Evolutionary conservation across 1,140 invertebrate genomes (phyloP).

Genomic region (Aphaenogaster rudis): DNA sequence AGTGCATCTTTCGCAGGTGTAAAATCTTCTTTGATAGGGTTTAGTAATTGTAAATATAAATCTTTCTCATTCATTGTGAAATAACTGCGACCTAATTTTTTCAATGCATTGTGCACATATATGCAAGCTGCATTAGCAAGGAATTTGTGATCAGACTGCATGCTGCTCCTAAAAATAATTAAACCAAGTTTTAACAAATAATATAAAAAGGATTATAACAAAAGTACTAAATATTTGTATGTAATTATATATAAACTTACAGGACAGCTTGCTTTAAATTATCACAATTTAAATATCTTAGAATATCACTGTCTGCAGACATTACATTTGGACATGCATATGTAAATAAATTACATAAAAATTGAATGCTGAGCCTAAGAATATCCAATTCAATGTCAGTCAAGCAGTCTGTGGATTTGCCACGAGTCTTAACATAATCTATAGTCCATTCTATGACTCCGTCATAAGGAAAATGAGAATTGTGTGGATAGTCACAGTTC

Average conservation of each 20-base stretch:
- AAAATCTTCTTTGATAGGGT: slow-evolving; percentile 75
- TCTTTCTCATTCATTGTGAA: slow-evolving; percentile 67
- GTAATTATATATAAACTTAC: slow-evolving; percentile 70
- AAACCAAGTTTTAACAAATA: slow-evolving; percentile 3
- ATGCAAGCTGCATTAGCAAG: slow-evolving; percentile 76
- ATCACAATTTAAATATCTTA: slow-evolving; percentile 61
- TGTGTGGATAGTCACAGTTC: slow-evolving; percentile 50
- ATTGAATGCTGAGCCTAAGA: slow-evolving; percentile 78
- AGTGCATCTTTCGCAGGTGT: slow-evolving; percentile 77
- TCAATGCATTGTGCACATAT: slow-evolving; percentile 79
- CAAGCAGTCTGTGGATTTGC: slow-evolving; percentile 31
- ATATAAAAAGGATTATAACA: slow-evolving; percentile 68
- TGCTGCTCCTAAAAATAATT: slow-evolving; percentile 41
- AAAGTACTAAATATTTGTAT: slow-evolving; percentile 46
- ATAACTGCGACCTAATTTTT: slow-evolving; percentile 60
- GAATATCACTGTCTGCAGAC: slow-evolving; percentile 41
- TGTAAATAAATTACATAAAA: slow-evolving; percentile 81
- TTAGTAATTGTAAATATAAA: slow-evolving; percentile 73
- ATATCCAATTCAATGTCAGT: slow-evolving; percentile 73
- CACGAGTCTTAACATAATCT: slow-evolving; percentile 67
- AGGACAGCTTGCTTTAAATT: slow-evolving; percentile 75
- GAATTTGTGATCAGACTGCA: slow-evolving; percentile 62
- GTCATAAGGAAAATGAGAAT: slow-evolving; percentile 79
- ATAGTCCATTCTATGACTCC: slow-evolving; percentile 74
- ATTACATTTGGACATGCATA: slow-evolving; percentile 67